Evolutionary conservation across 1,140 invertebrate genomes (phyloP).

Genomic region (Elymnias hypermnestra): DNA sequence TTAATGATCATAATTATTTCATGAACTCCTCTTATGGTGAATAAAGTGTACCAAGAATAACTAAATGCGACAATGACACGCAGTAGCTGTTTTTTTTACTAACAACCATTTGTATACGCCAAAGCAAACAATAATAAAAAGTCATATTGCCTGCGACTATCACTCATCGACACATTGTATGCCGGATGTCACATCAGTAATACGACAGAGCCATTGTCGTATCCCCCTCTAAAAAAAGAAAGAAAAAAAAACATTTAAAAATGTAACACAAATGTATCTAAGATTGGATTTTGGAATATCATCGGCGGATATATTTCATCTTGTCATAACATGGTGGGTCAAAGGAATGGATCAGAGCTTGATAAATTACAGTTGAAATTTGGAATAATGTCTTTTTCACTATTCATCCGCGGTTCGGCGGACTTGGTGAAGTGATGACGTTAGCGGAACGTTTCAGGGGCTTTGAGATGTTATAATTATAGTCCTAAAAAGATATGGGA

Average conservation of each 20-base stretch:
- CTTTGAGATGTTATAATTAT: slow-evolving; percentile 27
- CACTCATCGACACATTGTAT: slow-evolving; percentile 56
- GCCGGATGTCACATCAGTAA: slow-evolving; percentile 65
- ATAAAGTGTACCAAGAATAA: background rate
- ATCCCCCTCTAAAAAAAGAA: slow-evolving; percentile 24
- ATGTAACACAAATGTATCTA: slow-evolving; percentile 49
- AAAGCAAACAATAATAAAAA: slow-evolving; percentile 28
- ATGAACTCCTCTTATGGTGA: background rate
- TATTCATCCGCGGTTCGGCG: slow-evolving; percentile 44
- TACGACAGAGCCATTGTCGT: slow-evolving; percentile 42
- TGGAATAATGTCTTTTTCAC: slow-evolving; percentile 74
- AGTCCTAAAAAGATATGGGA: background rate
- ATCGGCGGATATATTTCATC: slow-evolving; percentile 69
- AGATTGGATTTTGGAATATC: slow-evolving; percentile 65
- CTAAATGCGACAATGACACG: slow-evolving; percentile 19
- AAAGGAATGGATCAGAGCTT: slow-evolving; percentile 56
- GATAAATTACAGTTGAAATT: slow-evolving; percentile 72
- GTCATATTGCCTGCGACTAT: slow-evolving; percentile 42
- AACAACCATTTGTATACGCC: slow-evolving; percentile 19
- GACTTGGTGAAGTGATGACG: slow-evolving; percentile 57
- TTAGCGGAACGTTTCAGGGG: slow-evolving; percentile 38
- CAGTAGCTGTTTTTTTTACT: slow-evolving; percentile 21
- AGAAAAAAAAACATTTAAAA: slow-evolving; percentile 46
- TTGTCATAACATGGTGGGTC: slow-evolving; percentile 71
- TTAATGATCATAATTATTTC: background rate